A percentile compares a stretch with the other conserved stretches of the same genome.
These are phyloP conservation scores for Polydrusus pterygomalis DNA, from an alignment of 2,888 invertebrate genomes.

Conservation along the genomic window DNA sequence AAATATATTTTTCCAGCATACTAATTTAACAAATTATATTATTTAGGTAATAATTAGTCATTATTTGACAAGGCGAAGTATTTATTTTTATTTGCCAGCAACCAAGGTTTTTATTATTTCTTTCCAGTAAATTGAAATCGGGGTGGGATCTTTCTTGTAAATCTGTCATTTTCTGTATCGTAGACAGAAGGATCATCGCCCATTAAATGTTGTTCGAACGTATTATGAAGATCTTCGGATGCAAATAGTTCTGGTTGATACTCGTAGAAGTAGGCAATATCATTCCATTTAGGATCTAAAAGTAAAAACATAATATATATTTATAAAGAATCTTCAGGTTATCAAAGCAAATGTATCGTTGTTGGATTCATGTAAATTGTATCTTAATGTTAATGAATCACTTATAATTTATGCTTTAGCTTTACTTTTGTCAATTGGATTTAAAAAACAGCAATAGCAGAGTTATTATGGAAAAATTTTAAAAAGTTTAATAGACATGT, in stretches of 20 bases:
- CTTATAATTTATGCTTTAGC: no score
- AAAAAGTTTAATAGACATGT: no score
- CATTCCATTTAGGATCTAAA: constrained; percentile 67
- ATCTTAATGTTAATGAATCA: no score
- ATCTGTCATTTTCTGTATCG: constrained; percentile 62
- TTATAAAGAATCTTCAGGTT: background rate
- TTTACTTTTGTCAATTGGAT: no score
- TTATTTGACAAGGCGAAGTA: background rate
- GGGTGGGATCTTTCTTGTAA: constrained; percentile 58
- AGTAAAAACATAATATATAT: constrained; percentile 24
- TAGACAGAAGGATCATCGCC: constrained; percentile 64
- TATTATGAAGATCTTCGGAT: constrained; percentile 58
- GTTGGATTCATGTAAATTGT: no score
- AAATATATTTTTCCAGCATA: no score
- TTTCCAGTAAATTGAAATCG: constrained; percentile 21
- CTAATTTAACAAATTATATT: background rate
- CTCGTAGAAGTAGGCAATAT: constrained; percentile 67
- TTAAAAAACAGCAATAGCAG: no score
- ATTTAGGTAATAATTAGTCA: no score
- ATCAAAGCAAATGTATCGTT: background rate
- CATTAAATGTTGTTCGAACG: constrained; percentile 54
- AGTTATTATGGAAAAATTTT: no score
- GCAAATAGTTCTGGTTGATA: constrained; percentile 67
- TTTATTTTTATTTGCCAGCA: background rate
- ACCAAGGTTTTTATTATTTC: constrained; percentile 11